Evolutionary conservation across 2,888 invertebrate species (phyloP).

Genomic region (Parapristionchus giblindavisi): DNA sequence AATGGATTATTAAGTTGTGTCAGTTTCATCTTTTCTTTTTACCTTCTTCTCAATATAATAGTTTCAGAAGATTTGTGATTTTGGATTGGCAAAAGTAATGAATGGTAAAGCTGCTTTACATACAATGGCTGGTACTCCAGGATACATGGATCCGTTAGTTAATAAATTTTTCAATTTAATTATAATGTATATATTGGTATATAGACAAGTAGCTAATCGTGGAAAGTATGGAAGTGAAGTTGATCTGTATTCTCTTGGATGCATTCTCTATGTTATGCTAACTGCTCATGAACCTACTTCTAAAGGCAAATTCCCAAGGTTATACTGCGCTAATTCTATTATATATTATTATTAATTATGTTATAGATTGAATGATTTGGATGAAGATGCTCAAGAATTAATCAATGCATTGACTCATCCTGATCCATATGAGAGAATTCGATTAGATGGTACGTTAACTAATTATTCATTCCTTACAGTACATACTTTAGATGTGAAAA

Average conservation of each 20-base stretch:
- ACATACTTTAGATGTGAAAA: too few species aligned
- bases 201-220: slow-evolving; percentile 18
- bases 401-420: background rate
- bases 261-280: slow-evolving; percentile 30
- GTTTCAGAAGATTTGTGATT: slow-evolving; percentile 33
- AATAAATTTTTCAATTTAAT: background rate
- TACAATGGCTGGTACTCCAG: slow-evolving; percentile 34
- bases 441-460: slow-evolving; percentile 9
- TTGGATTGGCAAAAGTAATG: slow-evolving; percentile 29
- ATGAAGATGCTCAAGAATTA: background rate
- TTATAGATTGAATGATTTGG: background rate
- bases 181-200: background rate
- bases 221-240: slow-evolving; percentile 33
- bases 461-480: too few species aligned
- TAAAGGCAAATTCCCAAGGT: too few species aligned
- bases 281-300: slow-evolving; percentile 14
- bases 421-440: background rate
- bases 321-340: too few species aligned
- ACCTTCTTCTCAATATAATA: too few species aligned
- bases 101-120: background rate
- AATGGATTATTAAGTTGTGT: background rate
- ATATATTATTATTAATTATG: too few species aligned
- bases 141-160: slow-evolving; percentile 38
- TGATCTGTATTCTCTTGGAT: slow-evolving; percentile 36
- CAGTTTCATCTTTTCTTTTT: background rate